These are phyloP conservation scores for Heliocidaris erythrogramma DNA, from an alignment of 35 echinoderm and acorn worm genomes.

Conservation along the genomic window DNA sequence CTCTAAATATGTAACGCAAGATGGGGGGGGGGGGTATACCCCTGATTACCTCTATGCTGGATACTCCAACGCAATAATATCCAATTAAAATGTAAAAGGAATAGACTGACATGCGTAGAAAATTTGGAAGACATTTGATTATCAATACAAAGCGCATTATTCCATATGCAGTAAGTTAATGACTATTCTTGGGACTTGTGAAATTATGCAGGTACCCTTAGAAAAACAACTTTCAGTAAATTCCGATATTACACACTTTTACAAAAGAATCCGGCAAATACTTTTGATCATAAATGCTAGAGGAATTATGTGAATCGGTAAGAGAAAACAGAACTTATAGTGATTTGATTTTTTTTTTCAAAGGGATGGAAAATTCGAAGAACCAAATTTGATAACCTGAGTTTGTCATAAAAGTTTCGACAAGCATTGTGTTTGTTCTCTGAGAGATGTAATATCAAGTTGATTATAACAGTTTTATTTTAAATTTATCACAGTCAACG, in stretches of 20 bases:
- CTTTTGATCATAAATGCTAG: too few species aligned
- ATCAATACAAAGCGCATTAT: not conserved
- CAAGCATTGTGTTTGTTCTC: not conserved
- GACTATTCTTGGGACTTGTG: not conserved
- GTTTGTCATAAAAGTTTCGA: not conserved
- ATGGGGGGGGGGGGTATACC: not conserved
- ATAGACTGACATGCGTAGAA: not conserved
- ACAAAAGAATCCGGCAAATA: too few species aligned
- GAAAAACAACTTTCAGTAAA: too few species aligned
- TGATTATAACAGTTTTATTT: not conserved
- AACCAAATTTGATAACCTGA: not conserved
- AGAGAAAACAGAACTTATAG: too few species aligned
- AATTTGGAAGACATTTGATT: not conserved
- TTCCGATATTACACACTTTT: too few species aligned
- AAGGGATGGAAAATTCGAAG: not conserved
- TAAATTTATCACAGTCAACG: too few species aligned
- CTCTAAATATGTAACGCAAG: too few species aligned
- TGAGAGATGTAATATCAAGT: not conserved
- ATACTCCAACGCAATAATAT: not conserved
- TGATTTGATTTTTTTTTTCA: not conserved
- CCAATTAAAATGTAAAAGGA: not conserved
- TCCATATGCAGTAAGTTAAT: not conserved
- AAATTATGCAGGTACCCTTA: too few species aligned
- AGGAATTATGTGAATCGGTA: too few species aligned
- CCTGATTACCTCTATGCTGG: too few species aligned